Base-by-base conservation (phyloP, 2,888 invertebrate species). In the Drosophila mimetica region DNA sequence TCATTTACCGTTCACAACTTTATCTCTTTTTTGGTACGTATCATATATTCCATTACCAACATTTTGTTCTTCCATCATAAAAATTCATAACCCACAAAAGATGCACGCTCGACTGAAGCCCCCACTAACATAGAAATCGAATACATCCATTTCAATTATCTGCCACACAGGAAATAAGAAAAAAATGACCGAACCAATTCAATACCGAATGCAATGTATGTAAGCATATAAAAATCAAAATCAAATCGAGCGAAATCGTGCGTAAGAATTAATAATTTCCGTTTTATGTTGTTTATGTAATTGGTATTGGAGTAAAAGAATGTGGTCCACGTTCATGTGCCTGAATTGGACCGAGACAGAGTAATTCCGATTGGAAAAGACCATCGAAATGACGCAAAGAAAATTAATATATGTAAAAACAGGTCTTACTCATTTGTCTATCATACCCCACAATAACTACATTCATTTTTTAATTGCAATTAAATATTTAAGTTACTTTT, bases 191-290 rank as follows among this genome's bases (percentile, higher is more conserved):
- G 41, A 58, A 16, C 58, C 50, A 70, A 63, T 39, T 58, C 42
- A 60, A 84, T 65, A 74, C 69, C 60, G 73, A 71, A 61, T 71
- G 74, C 60, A 37, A 71, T 74, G 46, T 65, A 22, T 69, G 55
- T 53, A 48, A 47, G 50, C 51, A 76, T 59, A 77, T 79, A 86
- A 86, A 87, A 83, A 84, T 83, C 73, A 79, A 88, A 86, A 86
- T 77, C 73, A 82, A 82, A 88, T 86, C 74, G 76, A 88, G 84
- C 67, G 88, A 80, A 84, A 73, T 88, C 76, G 74, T 75, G 84
- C 76, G 84, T 74, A 74, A 83, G 83, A 86, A 79, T 86, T 86
- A 83, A 86, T 84, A 76, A 86, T 86, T 82, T 88, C 88, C 84
- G 86, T 70, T 76, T 58, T 63, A 39, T 71, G 74, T 39, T 39